Conservation (phyloP, 2,797 vertebrate species). For the Malurus leucopterus region DNA sequence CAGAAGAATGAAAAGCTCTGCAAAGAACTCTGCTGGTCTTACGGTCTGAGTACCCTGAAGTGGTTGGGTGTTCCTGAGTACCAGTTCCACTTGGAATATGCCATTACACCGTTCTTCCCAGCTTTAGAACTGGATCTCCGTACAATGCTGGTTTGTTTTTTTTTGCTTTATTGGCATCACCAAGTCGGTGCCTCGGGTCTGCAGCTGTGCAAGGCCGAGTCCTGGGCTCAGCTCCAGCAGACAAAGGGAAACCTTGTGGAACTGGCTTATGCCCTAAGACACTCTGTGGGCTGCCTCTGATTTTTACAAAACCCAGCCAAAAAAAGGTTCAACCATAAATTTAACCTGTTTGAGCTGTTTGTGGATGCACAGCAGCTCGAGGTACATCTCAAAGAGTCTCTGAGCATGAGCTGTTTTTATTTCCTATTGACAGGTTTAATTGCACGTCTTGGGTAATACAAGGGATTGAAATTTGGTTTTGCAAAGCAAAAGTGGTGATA, state of each 20-base stretch:
- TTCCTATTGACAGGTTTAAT: not conserved
- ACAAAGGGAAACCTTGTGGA: not conserved
- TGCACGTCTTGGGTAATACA: not conserved
- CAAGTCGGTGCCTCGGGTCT: accelerated
- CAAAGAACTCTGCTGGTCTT: not conserved
- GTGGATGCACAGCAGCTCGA: accelerated
- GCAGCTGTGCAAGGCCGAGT: not conserved
- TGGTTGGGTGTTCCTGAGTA: not conserved
- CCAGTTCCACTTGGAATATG: not conserved
- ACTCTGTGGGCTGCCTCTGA: not conserved
- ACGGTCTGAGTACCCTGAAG: not conserved
- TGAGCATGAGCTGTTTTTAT: not conserved
- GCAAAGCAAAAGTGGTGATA: not conserved
- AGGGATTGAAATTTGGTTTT: not conserved
- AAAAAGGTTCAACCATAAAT: not conserved
- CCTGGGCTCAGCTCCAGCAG: not conserved
- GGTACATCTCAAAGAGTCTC: not conserved
- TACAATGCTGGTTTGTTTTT: not conserved
- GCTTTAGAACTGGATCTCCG: not conserved
- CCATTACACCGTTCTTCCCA: not conserved
- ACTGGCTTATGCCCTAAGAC: too few relatives aligned
- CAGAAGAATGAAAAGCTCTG: not conserved
- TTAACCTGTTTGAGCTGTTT: not conserved
- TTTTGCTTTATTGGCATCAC: not conserved
- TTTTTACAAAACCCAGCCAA: not conserved